Percentiles rank a stretch among this genome's conserved stretches.
Conservation (phyloP, 2,113 vertebrate species). For the Pleuronectes platessa region DNA sequence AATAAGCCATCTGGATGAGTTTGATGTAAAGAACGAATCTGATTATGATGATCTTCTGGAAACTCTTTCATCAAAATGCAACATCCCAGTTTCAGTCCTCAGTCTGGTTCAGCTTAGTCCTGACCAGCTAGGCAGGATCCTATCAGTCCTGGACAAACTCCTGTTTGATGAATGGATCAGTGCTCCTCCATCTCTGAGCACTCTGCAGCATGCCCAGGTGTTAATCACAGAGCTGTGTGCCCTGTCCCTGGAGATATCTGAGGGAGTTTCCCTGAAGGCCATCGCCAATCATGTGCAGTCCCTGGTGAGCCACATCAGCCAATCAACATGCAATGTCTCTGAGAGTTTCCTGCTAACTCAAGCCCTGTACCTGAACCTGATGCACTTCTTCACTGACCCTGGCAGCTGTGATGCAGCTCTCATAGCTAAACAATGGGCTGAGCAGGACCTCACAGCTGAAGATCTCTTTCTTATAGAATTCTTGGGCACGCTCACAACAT, state of each 20-base stretch:
- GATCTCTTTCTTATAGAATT: no score
- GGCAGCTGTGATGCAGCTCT: constrained; percentile 13
- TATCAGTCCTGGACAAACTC: constrained; percentile 36
- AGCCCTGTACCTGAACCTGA: constrained; percentile 31
- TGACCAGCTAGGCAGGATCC: constrained; percentile 19
- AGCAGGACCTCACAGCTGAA: background rate
- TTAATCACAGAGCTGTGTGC: constrained; percentile 5
- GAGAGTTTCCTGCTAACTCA: constrained; percentile 1
- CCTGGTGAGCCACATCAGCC: constrained; percentile 4
- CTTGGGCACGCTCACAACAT: no score
- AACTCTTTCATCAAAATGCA: constrained; percentile 24
- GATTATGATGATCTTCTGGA: constrained; percentile 20
- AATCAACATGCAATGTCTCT: constrained; percentile 16
- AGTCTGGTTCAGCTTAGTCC: constrained; percentile 8
- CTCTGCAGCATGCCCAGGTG: constrained; percentile 44
- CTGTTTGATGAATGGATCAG: constrained; percentile 39
- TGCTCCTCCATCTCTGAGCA: constrained; percentile 17
- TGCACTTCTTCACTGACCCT: background rate
- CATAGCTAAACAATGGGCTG: constrained; percentile 34
- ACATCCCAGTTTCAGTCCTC: constrained; percentile 14
- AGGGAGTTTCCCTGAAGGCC: constrained; percentile 3
- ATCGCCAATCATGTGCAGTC: background rate
- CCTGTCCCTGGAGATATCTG: constrained; percentile 11
- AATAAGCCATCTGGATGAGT: background rate
- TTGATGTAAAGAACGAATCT: background rate